Evolutionary conservation across 2,888 invertebrate genomes (phyloP).

Genomic region (Temnothorax rugatulus): DNA sequence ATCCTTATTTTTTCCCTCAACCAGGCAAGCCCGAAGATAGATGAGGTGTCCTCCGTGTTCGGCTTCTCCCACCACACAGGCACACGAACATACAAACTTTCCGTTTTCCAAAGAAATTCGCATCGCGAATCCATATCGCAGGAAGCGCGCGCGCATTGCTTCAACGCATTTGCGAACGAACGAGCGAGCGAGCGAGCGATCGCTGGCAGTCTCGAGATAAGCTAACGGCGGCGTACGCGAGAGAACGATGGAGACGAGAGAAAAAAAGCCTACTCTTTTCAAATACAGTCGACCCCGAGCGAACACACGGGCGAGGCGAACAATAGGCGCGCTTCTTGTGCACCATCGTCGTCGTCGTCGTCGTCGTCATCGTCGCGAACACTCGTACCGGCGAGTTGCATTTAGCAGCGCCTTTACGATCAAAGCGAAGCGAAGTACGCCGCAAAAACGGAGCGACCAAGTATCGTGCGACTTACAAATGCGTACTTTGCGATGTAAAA

Average conservation of each 20-base stretch:
- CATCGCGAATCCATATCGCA: background rate
- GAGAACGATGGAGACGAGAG: background rate
- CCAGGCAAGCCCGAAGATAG: background rate
- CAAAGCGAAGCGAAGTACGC: conserved; percentile 19
- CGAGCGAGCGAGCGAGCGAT: background rate
- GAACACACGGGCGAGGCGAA: conserved; percentile 7
- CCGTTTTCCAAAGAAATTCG: background rate
- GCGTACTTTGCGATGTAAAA: conserved; percentile 16
- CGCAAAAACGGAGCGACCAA: conserved; percentile 23
- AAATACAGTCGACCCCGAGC: conserved; percentile 9
- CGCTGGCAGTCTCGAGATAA: conserved; percentile 16
- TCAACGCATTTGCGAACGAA: background rate
- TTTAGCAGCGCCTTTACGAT: conserved; percentile 27
- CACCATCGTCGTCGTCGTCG: background rate
- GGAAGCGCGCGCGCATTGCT: background rate
- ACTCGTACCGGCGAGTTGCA: background rate
- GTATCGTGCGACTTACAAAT: conserved; percentile 24
- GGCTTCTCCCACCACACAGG: background rate
- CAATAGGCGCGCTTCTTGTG: conserved; percentile 35
- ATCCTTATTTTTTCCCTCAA: background rate
- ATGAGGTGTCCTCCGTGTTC: background rate
- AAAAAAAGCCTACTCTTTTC: conserved; percentile 15
- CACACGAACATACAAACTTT: background rate
- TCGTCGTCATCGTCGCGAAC: conserved; percentile 13
- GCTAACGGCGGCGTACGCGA: conserved; percentile 4